These are phyloP conservation scores for Dryobates pubescens DNA, from an alignment of 2,797 vertebrate species.

Conservation along the genomic window DNA sequence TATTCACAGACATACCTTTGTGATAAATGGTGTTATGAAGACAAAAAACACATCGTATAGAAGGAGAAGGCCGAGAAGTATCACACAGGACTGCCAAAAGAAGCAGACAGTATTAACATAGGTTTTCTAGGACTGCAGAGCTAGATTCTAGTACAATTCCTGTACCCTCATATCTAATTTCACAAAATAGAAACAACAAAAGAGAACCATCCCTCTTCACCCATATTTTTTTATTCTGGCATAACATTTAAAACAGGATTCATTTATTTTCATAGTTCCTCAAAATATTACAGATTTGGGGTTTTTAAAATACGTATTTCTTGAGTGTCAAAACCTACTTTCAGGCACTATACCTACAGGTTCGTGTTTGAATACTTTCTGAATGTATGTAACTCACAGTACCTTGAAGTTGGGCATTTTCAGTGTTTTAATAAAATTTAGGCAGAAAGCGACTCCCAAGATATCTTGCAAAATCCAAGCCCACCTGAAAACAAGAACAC, in stretches of 20 bases:
- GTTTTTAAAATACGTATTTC: not conserved
- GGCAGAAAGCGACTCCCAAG: constrained; percentile 92
- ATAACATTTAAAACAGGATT: not conserved
- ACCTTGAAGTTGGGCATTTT: constrained; percentile 97
- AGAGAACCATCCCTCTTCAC: not conserved
- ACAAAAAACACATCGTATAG: constrained; percentile 98
- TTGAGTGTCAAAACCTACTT: not conserved
- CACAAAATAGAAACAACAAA: not conserved
- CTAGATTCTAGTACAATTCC: not conserved
- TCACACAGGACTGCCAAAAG: constrained; percentile 89
- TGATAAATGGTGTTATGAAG: constrained; percentile 96
- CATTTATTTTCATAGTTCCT: not conserved
- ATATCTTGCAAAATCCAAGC: constrained; percentile 97
- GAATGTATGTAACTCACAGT: constrained; percentile 45
- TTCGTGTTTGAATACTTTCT: not conserved
- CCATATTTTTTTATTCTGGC: not conserved
- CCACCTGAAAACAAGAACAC: constrained; percentile 83
- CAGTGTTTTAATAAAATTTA: constrained; percentile 95
- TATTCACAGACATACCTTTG: constrained; percentile 78
- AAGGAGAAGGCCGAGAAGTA: constrained; percentile 93
- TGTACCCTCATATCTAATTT: not conserved
- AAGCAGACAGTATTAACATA: constrained; percentile 15
- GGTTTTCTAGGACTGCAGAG: not conserved
- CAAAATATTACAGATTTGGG: not conserved
- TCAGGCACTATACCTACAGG: not conserved